Evolutionary conservation across 2,113 vertebrate species (phyloP), one percentile per base, ranked within the genome.

Genomic region (Dipodomys stephensi): DNA sequence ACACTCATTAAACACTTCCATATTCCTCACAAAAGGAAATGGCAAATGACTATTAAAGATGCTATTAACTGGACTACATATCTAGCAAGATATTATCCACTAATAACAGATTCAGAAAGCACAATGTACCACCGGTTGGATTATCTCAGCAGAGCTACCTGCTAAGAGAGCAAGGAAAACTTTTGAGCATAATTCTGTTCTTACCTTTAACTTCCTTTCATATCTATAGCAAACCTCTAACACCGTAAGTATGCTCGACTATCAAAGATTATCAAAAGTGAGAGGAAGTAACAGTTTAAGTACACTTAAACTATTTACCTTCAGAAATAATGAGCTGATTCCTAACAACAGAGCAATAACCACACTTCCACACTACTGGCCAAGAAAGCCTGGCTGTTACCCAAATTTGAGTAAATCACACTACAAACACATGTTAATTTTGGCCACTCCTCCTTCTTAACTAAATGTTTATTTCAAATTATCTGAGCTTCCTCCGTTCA

Each of bases 381-480:
- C 97, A 97, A 95, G 90, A 96, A 97, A 96, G 64, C 25, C 79
- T 97, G 95, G 97, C 93, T 96, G 93, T 95, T 97, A 95, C 78
- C 94, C 96, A 97, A 81, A 96, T 93, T 92, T 90, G 93, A 92
- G 92, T 90, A 97, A 96, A 96, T 97, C 92, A 90, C 72, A 96
- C 92, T 94, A 93, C 94, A 95, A 97, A 95, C 97, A 97, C 97
- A 97, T 97, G 95, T 96, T 97, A 88, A 96, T 97, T 97, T 97
- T 97, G 94, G 94, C 97, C 90, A 65, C 71, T 92, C 94, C 82
- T 82, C 72, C 67, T 92, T 71, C 85, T 96, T 90, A 90, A 91
- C 92, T 85, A 88, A 96, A 91, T 95, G 94, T 93, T 96, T 94
- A 88, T 88, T 96, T 92, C 94, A 76, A 65, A 91, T 94, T 82